A percentile compares a stretch with the other conserved stretches of the same genome.
Conservation (phyloP, 2,113 vertebrate species). For the Rhea americana region DNA sequence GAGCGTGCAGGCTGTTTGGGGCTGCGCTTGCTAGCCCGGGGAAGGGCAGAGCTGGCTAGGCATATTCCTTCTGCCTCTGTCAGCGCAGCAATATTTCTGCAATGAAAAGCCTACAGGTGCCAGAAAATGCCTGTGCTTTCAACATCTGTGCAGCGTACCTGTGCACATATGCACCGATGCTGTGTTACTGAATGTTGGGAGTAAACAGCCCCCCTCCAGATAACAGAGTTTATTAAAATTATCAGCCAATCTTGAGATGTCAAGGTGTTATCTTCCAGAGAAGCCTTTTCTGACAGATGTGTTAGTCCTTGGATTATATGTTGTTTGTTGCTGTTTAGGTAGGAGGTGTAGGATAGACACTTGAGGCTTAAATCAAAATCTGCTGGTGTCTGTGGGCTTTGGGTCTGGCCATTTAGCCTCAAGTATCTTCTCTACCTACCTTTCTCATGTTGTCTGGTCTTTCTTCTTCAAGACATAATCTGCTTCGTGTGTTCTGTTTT, state of each 20-base stretch:
- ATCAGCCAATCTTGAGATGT: not conserved
- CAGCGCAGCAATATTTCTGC: not conserved
- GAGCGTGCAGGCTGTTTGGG: constrained; percentile 12
- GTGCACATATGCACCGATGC: accelerated
- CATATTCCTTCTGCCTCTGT: not conserved
- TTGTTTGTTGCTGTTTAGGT: not conserved
- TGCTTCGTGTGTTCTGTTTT: not conserved
- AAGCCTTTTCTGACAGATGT: not conserved
- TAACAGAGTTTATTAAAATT: not conserved
- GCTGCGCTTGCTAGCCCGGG: not conserved
- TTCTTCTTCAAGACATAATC: not conserved
- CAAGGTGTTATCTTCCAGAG: not conserved
- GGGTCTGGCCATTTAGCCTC: not conserved
- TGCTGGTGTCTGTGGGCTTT: not conserved
- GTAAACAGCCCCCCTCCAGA: not conserved
- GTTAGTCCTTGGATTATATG: not conserved
- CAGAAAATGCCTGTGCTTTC: accelerated
- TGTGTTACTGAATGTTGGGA: not conserved
- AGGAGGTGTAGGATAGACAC: not conserved
- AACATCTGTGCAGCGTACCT: accelerated
- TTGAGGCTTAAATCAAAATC: not conserved
- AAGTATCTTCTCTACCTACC: not conserved
- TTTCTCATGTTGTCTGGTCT: accelerated
- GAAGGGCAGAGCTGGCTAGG: constrained; percentile 24
- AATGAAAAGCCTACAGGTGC: not conserved